phyloP scores from a whole-genome alignment of 2,797 vertebrate species.

The Chloroceryle inda region DNA sequence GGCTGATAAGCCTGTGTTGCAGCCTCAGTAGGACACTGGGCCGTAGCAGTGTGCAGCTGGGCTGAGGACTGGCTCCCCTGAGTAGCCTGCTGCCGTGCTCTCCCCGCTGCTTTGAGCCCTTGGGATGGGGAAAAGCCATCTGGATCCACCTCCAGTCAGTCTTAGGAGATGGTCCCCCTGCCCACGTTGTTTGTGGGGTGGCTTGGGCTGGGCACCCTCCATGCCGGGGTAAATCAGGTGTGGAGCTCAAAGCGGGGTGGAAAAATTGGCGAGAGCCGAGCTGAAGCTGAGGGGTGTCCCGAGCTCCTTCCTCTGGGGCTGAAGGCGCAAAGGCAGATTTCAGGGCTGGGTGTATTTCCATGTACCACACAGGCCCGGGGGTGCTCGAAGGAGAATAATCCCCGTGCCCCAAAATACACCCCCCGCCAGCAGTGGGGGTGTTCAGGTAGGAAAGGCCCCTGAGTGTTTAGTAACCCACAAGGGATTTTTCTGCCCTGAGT shows the following conservation, averaged over 20 bases:
- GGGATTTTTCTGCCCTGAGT: fast-evolving
- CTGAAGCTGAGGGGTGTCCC: background rate
- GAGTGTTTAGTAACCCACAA: fast-evolving
- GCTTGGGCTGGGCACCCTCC: background rate
- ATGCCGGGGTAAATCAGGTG: background rate
- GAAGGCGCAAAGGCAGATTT: fast-evolving
- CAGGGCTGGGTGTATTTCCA: fast-evolving
- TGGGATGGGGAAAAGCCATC: fast-evolving
- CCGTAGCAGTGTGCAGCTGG: background rate
- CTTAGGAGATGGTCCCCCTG: background rate
- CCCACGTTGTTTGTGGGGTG: fast-evolving
- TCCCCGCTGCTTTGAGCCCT: background rate
- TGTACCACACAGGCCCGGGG: fast-evolving
- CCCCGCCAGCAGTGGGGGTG: background rate
- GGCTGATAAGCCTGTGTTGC: background rate
- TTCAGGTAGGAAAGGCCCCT: too few species aligned
- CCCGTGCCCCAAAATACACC: fast-evolving
- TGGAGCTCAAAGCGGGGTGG: background rate
- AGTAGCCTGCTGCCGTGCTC: fast-evolving
- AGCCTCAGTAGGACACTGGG: background rate
- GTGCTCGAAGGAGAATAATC: fast-evolving
- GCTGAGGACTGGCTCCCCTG: too few species aligned
- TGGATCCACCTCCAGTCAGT: fast-evolving
- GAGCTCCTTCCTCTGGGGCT: too few species aligned
- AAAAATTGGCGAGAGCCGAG: background rate